Evolutionary conservation across 2,888 invertebrate species (phyloP).

Genomic region (Cynaeus angustus): DNA sequence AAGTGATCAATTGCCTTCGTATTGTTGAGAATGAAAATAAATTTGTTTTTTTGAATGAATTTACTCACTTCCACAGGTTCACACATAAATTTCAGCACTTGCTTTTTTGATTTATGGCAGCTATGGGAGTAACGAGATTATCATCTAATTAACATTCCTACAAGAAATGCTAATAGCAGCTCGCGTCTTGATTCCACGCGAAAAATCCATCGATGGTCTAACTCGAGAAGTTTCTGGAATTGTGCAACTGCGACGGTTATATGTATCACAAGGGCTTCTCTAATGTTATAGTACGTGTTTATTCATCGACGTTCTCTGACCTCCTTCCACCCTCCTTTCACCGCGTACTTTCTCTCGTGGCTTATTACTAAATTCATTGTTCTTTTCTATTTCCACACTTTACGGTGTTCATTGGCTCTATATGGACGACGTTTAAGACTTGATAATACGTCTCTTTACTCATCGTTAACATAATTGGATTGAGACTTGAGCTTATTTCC

Average conservation of each 20-base stretch:
- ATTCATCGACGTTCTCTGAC: slow-evolving; percentile 58
- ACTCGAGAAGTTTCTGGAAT: slow-evolving; percentile 40
- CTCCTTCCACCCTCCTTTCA: slow-evolving; percentile 60
- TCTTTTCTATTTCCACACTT: slow-evolving; percentile 35
- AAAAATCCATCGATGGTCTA: background rate
- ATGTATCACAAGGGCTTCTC: slow-evolving; percentile 52
- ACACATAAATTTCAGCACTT: slow-evolving; percentile 31
- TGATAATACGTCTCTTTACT: slow-evolving; percentile 26
- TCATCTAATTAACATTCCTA: slow-evolving; percentile 33
- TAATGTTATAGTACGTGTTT: slow-evolving; percentile 47
- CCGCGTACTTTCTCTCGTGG: slow-evolving; percentile 61
- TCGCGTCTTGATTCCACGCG: slow-evolving; percentile 35
- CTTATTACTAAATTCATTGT: slow-evolving; percentile 53
- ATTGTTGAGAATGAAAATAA: slow-evolving; percentile 15
- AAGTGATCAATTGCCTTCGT: slow-evolving; percentile 8
- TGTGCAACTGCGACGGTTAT: slow-evolving; percentile 42
- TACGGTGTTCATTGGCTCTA: slow-evolving; percentile 15
- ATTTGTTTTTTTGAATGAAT: slow-evolving; percentile 24
- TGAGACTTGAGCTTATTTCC: slow-evolving; percentile 22
- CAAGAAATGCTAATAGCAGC: slow-evolving; percentile 20
- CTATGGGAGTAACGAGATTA: slow-evolving; percentile 22
- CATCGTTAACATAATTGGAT: slow-evolving; percentile 29
- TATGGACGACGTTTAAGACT: slow-evolving; percentile 12
- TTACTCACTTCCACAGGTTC: slow-evolving; percentile 23
- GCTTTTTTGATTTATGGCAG: slow-evolving; percentile 34